Evolutionary conservation across 2,797 vertebrate species (phyloP), one percentile per base, ranked within the genome.

Genomic region (Aulostomus chinensis): DNA sequence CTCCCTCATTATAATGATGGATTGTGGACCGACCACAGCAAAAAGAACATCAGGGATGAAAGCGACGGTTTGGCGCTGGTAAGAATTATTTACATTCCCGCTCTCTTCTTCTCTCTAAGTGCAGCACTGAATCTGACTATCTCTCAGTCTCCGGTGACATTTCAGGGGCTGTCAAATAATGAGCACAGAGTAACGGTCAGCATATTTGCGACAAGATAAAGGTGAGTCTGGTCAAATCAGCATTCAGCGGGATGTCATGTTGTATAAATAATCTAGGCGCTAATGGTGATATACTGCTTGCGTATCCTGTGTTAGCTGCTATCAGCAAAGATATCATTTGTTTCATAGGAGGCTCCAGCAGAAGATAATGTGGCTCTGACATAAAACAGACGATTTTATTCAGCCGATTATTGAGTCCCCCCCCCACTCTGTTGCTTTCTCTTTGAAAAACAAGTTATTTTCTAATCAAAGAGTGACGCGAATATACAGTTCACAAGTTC

Each of bases 1-100:
- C 64, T 75, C 75, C 74, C 84, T 90, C 84, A 86, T 91, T 89
- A 91, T 84, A 87, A 86, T 87, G 86, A 87, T 67, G 63, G 83
- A 89, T 82, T 73, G 72, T 37, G 39, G 69, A 51, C 58, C 63
- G 41, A 66, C 73, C 69, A 71, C 32, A 30, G 74, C 46, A 51
- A 76, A 9, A 58, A 64, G 73, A 80, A 75, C 68, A 68, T 76
- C 68, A 36, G 14, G 68, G 64, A 82, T 78, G 64, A 85, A 79
- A 82, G 73, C 73, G 38, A 15, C 1, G 40, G 81, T 77, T 72
- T 54, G 42, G 60, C 35, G 36, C 58, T 45, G 2, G 67, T 10
- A 9, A 43, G 47, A 72, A 77, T 60, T 79, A 81, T 85, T 84
- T 86, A 78, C 74, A 76, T 83, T 70, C 29, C 29, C 21, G n/a